Conservation (phyloP, 2,888 invertebrate species). For the Hydriomena furcata region DNA sequence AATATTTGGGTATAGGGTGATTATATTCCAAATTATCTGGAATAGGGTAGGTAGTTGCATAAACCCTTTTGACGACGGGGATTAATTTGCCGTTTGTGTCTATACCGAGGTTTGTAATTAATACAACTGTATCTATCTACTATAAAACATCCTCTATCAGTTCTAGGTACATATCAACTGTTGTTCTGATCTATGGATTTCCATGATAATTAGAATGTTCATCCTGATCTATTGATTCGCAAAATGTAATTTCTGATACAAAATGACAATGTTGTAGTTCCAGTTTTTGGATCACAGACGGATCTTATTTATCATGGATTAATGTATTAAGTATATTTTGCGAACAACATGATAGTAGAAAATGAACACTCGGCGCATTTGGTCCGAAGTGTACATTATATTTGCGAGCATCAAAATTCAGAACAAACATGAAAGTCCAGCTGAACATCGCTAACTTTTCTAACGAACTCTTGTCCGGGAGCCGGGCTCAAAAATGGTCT, state of each 20-base stretch:
- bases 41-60: constrained; percentile 69
- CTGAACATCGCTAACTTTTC: constrained; percentile 57
- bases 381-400: neutral
- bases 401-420: constrained; percentile 13
- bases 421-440: constrained; percentile 7
- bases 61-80: constrained; percentile 72
- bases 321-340: too few relatives aligned
- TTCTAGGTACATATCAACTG: too few relatives aligned
- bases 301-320: too few relatives aligned
- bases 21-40: constrained; percentile 78
- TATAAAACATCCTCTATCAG: too few relatives aligned
- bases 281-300: too few relatives aligned
- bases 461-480: constrained; percentile 76
- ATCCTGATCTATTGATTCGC: too few relatives aligned
- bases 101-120: constrained; percentile 66
- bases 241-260: too few relatives aligned
- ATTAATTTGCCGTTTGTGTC: constrained; percentile 75
- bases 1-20: constrained; percentile 79
- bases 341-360: neutral
- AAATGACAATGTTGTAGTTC: too few relatives aligned
- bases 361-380: neutral
- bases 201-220: too few relatives aligned
- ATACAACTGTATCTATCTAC: constrained; percentile 47
- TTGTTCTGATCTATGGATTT: too few relatives aligned
- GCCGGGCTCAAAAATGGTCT: constrained; percentile 77